Conservation (phyloP, 1,140 invertebrate genomes). For the Leptinotarsa texana region DNA sequence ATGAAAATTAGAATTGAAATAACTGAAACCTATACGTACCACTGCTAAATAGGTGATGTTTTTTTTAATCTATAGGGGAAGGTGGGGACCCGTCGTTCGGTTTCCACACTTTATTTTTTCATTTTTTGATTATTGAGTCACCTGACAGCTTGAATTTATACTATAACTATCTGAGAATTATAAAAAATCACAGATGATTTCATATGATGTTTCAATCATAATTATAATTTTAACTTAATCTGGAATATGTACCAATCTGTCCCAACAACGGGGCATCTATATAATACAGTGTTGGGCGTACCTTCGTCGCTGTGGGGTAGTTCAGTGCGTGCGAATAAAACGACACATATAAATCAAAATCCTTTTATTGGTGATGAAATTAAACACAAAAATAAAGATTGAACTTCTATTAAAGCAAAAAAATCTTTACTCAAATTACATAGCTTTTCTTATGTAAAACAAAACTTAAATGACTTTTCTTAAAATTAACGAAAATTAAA, state of each 20-base stretch:
- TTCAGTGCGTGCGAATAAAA: slow-evolving; percentile 10
- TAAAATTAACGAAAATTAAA: background rate
- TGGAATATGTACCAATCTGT: slow-evolving; percentile 19
- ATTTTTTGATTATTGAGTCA: slow-evolving; percentile 6
- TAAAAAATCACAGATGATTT: slow-evolving; percentile 13
- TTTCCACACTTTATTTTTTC: slow-evolving; percentile 24
- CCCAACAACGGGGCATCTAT: slow-evolving; percentile 15
- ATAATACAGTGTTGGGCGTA: background rate
- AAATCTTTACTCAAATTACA: background rate
- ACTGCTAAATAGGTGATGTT: too few relatives aligned
- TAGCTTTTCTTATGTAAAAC: background rate
- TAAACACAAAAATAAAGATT: slow-evolving; percentile 13
- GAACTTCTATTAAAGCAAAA: slow-evolving; percentile 10
- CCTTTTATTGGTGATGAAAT: background rate
- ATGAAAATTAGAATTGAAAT: too few relatives aligned
- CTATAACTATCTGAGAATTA: background rate
- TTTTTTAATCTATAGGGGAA: background rate
- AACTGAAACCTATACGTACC: too few relatives aligned
- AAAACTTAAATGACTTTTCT: background rate
- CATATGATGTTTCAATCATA: slow-evolving; percentile 4
- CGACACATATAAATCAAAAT: slow-evolving; percentile 7
- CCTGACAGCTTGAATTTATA: slow-evolving; percentile 18
- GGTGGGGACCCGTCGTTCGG: slow-evolving; percentile 15
- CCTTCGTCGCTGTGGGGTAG: slow-evolving; percentile 11
- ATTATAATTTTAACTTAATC: slow-evolving; percentile 21